Evolutionary conservation across 2,888 invertebrate species (phyloP).

Genomic region (Nephrocerus scutellatus): DNA sequence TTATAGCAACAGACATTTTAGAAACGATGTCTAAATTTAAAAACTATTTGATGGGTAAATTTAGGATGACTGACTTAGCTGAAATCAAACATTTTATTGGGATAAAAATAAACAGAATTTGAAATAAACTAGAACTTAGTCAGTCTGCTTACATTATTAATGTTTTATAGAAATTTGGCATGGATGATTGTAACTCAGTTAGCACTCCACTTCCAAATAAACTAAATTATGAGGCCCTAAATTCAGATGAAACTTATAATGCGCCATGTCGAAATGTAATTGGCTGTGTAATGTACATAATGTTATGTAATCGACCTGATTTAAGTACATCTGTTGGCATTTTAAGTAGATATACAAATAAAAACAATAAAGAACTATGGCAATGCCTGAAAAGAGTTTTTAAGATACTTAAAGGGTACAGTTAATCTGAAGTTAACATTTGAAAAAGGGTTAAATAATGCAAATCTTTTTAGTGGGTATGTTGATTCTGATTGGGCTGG

Average conservation of each 20-base stretch:
- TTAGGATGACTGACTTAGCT: conserved; percentile 7
- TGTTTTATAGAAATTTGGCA: conserved; percentile 4
- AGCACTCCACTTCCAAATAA: conserved; percentile 24
- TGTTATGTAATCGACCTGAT: conserved; percentile 15
- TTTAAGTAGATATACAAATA: conserved; percentile 17
- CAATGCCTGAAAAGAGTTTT: conserved; percentile 14
- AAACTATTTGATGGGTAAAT: conserved; percentile 3
- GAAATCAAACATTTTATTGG: conserved; percentile 2
- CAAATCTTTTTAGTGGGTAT: conserved; percentile 10
- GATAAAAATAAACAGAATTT: conserved; percentile 1
- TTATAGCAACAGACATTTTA: conserved; percentile 18
- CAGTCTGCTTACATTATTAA: too few relatives aligned
- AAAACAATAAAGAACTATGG: conserved; percentile 19
- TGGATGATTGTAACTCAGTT: conserved; percentile 1
- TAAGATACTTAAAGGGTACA: conserved; percentile 4
- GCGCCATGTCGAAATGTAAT: conserved; percentile 15
- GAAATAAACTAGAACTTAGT: neutral
- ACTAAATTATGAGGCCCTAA: conserved; percentile 23
- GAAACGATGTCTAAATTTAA: conserved; percentile 11
- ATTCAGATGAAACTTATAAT: conserved; percentile 22
- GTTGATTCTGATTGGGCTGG: conserved; percentile 20
- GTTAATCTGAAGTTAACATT: conserved; percentile 1
- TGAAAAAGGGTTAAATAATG: neutral
- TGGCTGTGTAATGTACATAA: conserved; percentile 15
- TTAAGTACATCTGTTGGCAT: conserved; percentile 10